Conservation (phyloP, 1,140 invertebrate species). For the Lamellibrachia luymesi region DNA sequence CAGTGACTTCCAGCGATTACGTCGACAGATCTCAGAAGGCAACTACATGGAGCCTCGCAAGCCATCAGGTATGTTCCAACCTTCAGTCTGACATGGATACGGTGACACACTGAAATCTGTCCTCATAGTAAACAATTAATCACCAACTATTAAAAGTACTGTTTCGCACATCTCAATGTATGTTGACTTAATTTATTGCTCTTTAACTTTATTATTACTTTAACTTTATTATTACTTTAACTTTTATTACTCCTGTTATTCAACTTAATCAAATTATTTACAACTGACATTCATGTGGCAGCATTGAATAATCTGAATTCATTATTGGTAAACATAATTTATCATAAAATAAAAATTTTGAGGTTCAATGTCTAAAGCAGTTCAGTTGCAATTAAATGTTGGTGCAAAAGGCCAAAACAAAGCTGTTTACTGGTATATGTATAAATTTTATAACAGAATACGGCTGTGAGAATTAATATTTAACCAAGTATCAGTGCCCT, state of each 20-base stretch:
- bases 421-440: background rate
- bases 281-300: background rate
- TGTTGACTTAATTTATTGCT: background rate
- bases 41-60: constrained; percentile 96
- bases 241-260: background rate
- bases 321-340: too few species aligned
- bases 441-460: background rate
- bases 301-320: too few species aligned
- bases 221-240: background rate
- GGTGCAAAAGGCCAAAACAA: too few species aligned
- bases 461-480: background rate
- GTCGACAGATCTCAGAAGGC: constrained; percentile 94
- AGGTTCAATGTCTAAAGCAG: too few species aligned
- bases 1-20: constrained; percentile 93
- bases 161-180: background rate
- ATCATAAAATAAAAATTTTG: too few species aligned
- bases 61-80: constrained; percentile 74
- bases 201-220: background rate
- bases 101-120: background rate
- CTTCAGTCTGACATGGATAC: background rate
- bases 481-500: background rate
- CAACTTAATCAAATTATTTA: background rate
- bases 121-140: background rate
- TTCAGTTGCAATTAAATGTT: too few species aligned
- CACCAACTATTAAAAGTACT: background rate